Conservation (phyloP, 2,888 invertebrate genomes). For the Parasteatoda lunata region DNA sequence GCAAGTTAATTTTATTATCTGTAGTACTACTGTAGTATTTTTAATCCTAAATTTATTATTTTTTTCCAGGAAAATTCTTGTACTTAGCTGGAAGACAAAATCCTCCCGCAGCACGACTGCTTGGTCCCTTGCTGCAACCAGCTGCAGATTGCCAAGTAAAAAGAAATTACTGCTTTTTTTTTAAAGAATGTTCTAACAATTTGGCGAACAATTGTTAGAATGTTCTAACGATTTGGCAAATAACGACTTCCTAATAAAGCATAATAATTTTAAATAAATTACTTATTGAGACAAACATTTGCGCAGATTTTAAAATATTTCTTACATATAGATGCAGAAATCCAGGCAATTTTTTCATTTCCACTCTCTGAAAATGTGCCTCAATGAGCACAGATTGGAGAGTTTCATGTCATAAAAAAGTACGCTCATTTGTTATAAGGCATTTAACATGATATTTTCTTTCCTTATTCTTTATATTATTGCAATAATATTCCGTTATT, state of each 20-base stretch:
- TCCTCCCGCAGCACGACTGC: conserved; percentile 34
- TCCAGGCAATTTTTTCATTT: too few species aligned
- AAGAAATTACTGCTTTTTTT: neutral
- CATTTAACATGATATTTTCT: neutral
- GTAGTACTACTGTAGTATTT: too few species aligned
- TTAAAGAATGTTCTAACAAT: too few species aligned
- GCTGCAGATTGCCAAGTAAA: conserved; percentile 51
- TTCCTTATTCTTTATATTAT: neutral
- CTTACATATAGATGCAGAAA: too few species aligned
- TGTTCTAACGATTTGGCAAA: neutral
- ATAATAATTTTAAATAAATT: neutral
- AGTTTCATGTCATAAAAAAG: too few species aligned
- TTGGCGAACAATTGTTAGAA: too few species aligned
- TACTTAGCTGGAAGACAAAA: conserved; percentile 38
- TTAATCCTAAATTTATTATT: neutral
- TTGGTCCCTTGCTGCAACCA: conserved; percentile 64
- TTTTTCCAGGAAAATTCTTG: conserved; percentile 51
- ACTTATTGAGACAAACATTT: neutral
- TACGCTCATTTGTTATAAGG: neutral
- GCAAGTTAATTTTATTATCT: too few species aligned
- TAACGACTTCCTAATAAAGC: neutral
- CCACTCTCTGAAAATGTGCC: too few species aligned
- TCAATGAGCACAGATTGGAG: too few species aligned
- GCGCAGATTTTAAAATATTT: too few species aligned
- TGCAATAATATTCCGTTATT: neutral